A percentile compares a stretch with the other conserved stretches of the same genome.
phyloP scores from a whole-genome alignment of 2,888 invertebrate genomes.

The Rhagium mordax region DNA sequence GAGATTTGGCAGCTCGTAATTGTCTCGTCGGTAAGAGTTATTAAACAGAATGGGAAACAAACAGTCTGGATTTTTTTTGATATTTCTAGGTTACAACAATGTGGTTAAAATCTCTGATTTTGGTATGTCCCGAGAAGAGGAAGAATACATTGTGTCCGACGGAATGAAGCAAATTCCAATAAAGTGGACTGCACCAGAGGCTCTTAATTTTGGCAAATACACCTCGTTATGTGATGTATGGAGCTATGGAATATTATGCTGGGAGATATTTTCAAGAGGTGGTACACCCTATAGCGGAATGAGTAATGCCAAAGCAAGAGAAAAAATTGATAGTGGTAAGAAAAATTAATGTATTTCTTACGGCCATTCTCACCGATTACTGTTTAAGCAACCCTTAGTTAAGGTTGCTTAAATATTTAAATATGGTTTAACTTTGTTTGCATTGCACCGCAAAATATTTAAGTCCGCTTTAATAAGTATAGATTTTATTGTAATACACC shows the following conservation, averaged over 20 bases:
- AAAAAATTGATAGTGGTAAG: constrained; percentile 93
- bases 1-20: constrained; percentile 96
- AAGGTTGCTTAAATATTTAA: too few species aligned
- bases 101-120: constrained; percentile 98
- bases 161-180: constrained; percentile 99
- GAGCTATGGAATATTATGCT: constrained; percentile 96
- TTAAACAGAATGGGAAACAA: not conserved
- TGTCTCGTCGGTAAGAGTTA: constrained; percentile 82
- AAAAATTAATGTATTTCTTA: too few species aligned
- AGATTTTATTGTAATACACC: too few species aligned
- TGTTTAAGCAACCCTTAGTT: too few species aligned
- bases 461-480: too few species aligned
- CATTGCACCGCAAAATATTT: too few species aligned
- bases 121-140: constrained; percentile 97
- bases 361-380: too few species aligned
- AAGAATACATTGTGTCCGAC: constrained; percentile 96
- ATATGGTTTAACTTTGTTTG: too few species aligned
- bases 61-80: not conserved
- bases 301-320: constrained; percentile 94
- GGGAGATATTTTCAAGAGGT: constrained; percentile 97
- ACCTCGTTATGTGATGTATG: constrained; percentile 96
- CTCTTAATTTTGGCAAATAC: constrained; percentile 93
- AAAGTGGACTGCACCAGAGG: constrained; percentile 99
- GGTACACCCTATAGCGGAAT: constrained; percentile 95
- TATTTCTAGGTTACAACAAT: constrained; percentile 79